Percentiles rank a stretch among this genome's conserved stretches.
These are phyloP conservation scores for Epicauta chinensis DNA, from an alignment of 1,140 invertebrate species.

Conservation along the genomic window DNA sequence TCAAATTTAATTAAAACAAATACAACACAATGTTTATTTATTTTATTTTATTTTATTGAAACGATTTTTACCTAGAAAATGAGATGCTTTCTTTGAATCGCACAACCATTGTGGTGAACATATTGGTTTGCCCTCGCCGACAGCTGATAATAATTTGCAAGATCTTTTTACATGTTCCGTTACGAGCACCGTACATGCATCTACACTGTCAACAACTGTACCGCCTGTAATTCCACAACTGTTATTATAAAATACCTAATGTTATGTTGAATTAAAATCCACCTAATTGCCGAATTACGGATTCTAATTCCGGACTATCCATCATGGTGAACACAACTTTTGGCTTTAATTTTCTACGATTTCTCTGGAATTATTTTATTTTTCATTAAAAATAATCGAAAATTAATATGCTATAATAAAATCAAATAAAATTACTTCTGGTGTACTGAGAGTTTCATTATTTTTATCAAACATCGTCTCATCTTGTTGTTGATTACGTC, in stretches of 20 bases:
- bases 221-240: constrained; percentile 30
- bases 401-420: not conserved
- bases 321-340: constrained; percentile 41
- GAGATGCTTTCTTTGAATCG: constrained; percentile 42
- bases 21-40: not conserved
- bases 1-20: not conserved
- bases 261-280: not conserved
- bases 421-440: not conserved
- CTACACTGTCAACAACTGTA: constrained; percentile 37
- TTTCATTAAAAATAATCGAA: too few species aligned
- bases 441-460: not conserved
- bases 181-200: constrained; percentile 44
- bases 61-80: constrained; percentile 40
- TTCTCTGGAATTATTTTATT: constrained; percentile 23
- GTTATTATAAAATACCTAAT: not conserved
- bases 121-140: constrained; percentile 46
- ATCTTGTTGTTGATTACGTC: not conserved
- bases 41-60: not conserved
- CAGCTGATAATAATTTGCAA: constrained; percentile 46
- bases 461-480: not conserved
- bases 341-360: constrained; percentile 28
- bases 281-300: constrained; percentile 33
- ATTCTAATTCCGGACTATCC: constrained; percentile 34
- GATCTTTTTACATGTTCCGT: constrained; percentile 46
- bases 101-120: constrained; percentile 47